Evolutionary conservation across 1,140 invertebrate genomes (phyloP).

Genomic region (Bombus vancouverensis): DNA sequence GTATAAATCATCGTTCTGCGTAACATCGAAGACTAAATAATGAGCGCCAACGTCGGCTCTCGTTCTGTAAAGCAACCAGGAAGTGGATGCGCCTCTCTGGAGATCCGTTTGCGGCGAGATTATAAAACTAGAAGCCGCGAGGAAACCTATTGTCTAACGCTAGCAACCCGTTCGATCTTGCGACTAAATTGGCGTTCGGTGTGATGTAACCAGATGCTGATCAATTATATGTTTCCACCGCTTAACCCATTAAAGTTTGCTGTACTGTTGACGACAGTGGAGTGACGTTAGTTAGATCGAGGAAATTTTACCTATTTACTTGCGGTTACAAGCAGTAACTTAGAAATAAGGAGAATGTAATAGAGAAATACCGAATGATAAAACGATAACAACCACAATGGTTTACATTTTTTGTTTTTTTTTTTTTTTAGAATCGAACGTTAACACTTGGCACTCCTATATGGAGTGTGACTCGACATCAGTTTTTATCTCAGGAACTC

Average conservation of each 20-base stretch:
- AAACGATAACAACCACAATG: neutral
- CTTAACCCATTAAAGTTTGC: neutral
- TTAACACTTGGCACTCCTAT: no score
- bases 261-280: neutral
- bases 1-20: conserved; percentile 6
- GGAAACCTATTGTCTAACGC: conserved; percentile 20
- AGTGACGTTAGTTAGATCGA: neutral
- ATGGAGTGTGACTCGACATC: no score
- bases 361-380: neutral
- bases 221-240: neutral
- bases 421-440: no score
- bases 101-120: conserved; percentile 25
- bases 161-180: neutral
- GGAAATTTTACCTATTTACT: neutral
- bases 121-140: conserved; percentile 24
- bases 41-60: neutral
- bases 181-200: neutral
- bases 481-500: no score
- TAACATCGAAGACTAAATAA: neutral
- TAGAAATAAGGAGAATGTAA: neutral
- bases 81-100: neutral
- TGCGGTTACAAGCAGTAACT: no score
- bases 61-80: conserved; percentile 19
- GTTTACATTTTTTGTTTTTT: no score
- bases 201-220: neutral